Conservation (phyloP, 2,888 invertebrate genomes). For the Chromoteleia sp. region DNA sequence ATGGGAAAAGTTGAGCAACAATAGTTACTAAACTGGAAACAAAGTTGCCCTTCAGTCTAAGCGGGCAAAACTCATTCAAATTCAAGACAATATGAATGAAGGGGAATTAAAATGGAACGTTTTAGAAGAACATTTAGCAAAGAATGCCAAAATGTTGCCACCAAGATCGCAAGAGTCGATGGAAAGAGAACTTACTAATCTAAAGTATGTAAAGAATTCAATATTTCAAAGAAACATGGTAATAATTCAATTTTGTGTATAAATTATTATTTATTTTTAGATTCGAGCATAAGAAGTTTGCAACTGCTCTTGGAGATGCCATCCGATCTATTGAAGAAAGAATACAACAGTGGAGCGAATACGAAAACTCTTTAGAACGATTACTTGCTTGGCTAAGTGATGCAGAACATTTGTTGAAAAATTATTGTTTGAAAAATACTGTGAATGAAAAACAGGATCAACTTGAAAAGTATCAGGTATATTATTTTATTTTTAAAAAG, state of each 20-base stretch:
- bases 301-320: constrained; percentile 91
- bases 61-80: constrained; percentile 91
- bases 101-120: constrained; percentile 92
- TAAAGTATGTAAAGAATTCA: constrained; percentile 85
- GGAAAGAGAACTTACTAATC: constrained; percentile 91
- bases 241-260: not conserved
- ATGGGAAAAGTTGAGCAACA: too few species aligned
- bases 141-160: constrained; percentile 89
- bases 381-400: constrained; percentile 94
- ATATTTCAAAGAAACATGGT: not conserved
- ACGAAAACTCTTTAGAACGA: constrained; percentile 93
- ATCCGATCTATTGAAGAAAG: constrained; percentile 92
- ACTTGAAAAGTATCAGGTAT: constrained; percentile 93
- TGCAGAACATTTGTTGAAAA: constrained; percentile 93
- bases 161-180: constrained; percentile 93
- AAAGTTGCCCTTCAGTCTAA: constrained; percentile 93
- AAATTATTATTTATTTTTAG: constrained; percentile 79
- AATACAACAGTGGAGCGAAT: constrained; percentile 95
- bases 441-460: constrained; percentile 96
- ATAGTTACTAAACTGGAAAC: constrained; percentile 95
- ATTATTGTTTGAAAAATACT: constrained; percentile 92
- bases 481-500: not conserved
- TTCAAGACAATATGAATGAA: constrained; percentile 91
- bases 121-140: constrained; percentile 90
- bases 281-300: constrained; percentile 94